phyloP scores from a whole-genome alignment of 2,113 vertebrate species.

The Chaetodon trifascialis region DNA sequence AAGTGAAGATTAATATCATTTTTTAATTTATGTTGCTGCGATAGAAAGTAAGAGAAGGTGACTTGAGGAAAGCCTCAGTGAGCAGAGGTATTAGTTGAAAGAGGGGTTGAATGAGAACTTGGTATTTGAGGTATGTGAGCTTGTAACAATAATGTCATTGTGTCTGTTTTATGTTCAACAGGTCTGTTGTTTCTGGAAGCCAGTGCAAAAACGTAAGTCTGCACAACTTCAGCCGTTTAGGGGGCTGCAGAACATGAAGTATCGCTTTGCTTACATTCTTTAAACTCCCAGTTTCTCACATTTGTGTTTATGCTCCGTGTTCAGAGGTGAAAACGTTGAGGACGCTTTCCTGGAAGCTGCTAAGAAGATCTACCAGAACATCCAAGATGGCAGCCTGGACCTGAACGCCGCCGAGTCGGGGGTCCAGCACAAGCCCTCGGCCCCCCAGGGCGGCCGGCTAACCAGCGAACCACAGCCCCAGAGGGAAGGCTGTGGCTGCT shows the following conservation, averaged over 20 bases:
- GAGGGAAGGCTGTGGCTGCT: slow-evolving; percentile 99
- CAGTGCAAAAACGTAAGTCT: slow-evolving; percentile 98
- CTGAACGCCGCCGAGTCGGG: slow-evolving; percentile 98
- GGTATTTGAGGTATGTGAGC: slow-evolving; percentile 25
- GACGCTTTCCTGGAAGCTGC: slow-evolving; percentile 98
- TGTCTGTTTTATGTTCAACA: slow-evolving; percentile 67
- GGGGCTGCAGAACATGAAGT: neutral
- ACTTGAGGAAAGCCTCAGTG: neutral
- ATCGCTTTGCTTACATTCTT: neutral
- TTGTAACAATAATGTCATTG: slow-evolving; percentile 9
- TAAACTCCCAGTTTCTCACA: neutral
- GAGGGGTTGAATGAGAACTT: slow-evolving; percentile 4
- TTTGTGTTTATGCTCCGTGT: neutral
- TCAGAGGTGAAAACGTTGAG: slow-evolving; percentile 97
- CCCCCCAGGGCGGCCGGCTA: slow-evolving; percentile 95
- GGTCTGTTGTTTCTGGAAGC: slow-evolving; percentile 98
- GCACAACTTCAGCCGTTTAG: neutral
- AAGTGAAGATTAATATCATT: slow-evolving; percentile 55
- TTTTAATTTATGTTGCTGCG: slow-evolving; percentile 53
- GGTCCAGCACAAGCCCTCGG: slow-evolving; percentile 98
- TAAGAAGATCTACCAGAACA: slow-evolving; percentile 99
- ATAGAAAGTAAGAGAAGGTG: slow-evolving; percentile 84
- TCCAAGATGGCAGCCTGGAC: slow-evolving; percentile 99
- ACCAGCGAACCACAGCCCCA: slow-evolving; percentile 98
- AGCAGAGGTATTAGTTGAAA: neutral